Base-by-base conservation (phyloP, 2,888 invertebrate species). In the Pteria penguin region DNA sequence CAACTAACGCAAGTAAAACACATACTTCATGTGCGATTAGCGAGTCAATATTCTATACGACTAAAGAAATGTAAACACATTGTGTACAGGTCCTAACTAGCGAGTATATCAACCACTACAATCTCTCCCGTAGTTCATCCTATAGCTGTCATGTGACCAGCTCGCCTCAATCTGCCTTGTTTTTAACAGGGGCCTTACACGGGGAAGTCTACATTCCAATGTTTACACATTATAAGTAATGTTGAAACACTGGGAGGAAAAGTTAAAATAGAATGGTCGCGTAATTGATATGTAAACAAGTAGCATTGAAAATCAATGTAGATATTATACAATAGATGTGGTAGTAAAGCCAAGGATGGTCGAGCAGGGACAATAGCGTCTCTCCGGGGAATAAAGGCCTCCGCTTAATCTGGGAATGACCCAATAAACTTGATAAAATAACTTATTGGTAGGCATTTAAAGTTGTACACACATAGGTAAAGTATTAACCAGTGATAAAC, bases 81-180 rank as follows among this genome's bases (percentile, higher is more conserved):
- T 32, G 22, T 68, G 68, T 57, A 58, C 57, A 55, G 55, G 54
- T 54, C 55, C 26, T 45, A 70, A 60, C 60, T 27, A 60, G 61
- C 52, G 24, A 61, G 61, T 70, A 54, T 70, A 70, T 29, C 70
- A 24, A 45, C 70, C 70, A 61, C 58, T 60, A 61, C 52, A 29
- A 70, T 60, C 70, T 61, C n/a, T n/a, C 33, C 29, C 61, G 66
- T 62, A 73, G 76, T 77, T 77, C 76, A 77, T 77, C 73, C 73
- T 77, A 66, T 62, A 62, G 33, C 68, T 57, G 72, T 77, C 76
- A 77, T 73, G 73, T 77, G 76, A 77, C 72, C 76, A 73, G 29
- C 72, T 45, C 65, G 52, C 69, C 70, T 69, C 72, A 65, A 65
- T 65, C 72, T 77, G 76, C 76, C 73, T 77, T 77, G 76, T 77